Evolutionary conservation across 2,888 invertebrate species (phyloP), one percentile per base, ranked within the genome.

Genomic region (Patella pellucida): DNA sequence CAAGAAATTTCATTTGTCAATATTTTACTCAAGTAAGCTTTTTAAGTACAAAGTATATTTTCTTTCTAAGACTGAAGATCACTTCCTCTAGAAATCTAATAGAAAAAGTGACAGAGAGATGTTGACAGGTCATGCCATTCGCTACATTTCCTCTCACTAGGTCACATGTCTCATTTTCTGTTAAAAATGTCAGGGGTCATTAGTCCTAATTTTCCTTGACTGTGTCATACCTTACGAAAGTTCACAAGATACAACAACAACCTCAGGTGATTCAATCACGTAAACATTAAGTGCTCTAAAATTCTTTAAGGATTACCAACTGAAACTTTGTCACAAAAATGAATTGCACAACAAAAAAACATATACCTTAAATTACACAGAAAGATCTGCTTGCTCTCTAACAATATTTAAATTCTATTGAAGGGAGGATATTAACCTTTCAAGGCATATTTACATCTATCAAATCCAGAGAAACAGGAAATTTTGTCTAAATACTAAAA

Each of bases 181-280:
- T 62, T 62, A 23, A 19, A 62, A 62, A 62, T 62, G 62, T 62
- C 62, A 62, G 23, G 23, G 62, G 62, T 62, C 15, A 62, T 23
- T 19, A 23, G 19, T 3, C 11, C 19, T 62, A 62, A 23, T 62
- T 62, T 62, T 62, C 62, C 23, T 23, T 23, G 19, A 62, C 62
- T 62, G 62, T 62, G 62, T 62, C 62, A 62, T 62, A 62, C 62
- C 23, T 62, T 12, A 62, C 14, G 62, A 62, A 62, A 62, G 62
- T 62, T 62, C 62, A 62, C 62, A 62, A 23, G 11, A 12, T 62
- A 5, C 19, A 62, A 62, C 19, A 62, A n/a, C n/a, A 62, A 62
- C 11, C 19, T 62, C 23, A 19, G 23, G 19, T 62, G 62, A 62
- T 62, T 62, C 62, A 62, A 62, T 23, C 62, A 4, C 62, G 12